Evolutionary conservation across 2,888 invertebrate species (phyloP).

Genomic region (Panopea generosa): DNA sequence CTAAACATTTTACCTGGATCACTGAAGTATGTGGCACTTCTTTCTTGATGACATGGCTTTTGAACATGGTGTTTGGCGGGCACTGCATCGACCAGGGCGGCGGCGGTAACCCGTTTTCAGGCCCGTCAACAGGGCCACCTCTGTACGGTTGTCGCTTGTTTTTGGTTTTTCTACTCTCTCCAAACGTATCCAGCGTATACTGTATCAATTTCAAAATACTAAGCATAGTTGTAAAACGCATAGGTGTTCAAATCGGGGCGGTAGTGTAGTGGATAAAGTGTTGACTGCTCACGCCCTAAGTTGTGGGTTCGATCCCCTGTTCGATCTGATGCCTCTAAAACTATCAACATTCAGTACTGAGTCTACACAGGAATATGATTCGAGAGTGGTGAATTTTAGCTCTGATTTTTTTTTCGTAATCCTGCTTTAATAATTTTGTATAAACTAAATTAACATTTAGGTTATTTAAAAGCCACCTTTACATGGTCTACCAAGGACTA

Average conservation of each 20-base stretch:
- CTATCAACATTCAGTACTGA: too few relatives aligned
- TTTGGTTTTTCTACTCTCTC: constrained; percentile 86
- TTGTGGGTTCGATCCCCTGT: too few relatives aligned
- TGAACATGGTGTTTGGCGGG: constrained; percentile 84
- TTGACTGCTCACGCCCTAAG: too few relatives aligned
- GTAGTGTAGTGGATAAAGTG: too few relatives aligned
- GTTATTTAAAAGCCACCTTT: too few relatives aligned
- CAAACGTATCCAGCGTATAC: constrained; percentile 86
- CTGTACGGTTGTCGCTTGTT: constrained; percentile 86
- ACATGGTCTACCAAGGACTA: too few relatives aligned
- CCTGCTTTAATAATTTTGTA: too few relatives aligned
- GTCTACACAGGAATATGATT: too few relatives aligned
- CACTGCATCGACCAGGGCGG: constrained; percentile 86
- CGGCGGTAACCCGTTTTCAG: constrained; percentile 77
- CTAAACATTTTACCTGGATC: constrained; percentile 85
- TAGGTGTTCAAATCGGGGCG: neutral
- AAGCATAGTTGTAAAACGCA: constrained; percentile 51
- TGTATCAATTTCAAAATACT: constrained; percentile 1
- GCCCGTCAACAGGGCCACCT: constrained; percentile 85
- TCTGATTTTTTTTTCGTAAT: too few relatives aligned
- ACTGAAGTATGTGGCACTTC: constrained; percentile 87
- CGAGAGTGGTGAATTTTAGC: too few relatives aligned
- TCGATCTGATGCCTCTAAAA: too few relatives aligned
- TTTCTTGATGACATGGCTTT: constrained; percentile 85
- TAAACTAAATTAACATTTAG: too few relatives aligned